These are phyloP conservation scores for Spatula clypeata DNA, from an alignment of 2,797 vertebrate genomes.

Conservation along the genomic window DNA sequence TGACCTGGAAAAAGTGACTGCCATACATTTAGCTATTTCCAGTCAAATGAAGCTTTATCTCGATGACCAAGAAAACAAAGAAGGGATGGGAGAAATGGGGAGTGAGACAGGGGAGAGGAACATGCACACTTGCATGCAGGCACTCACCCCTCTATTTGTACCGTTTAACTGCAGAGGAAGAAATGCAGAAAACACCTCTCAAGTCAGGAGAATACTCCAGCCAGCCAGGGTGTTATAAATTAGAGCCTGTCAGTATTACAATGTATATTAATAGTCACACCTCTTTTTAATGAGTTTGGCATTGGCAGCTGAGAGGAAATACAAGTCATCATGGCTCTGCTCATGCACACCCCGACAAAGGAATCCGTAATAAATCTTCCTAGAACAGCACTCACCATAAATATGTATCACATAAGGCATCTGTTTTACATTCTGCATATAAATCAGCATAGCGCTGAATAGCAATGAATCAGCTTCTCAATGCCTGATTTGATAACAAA, in stretches of 20 bases:
- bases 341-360: constrained; percentile 98
- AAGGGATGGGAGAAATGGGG: neutral
- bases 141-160: constrained; percentile 81
- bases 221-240: constrained; percentile 98
- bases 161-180: constrained; percentile 83
- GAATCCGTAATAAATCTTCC: constrained; percentile 99
- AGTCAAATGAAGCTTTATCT: constrained; percentile 63
- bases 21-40: constrained; percentile 59
- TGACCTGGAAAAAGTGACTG: constrained; percentile 73
- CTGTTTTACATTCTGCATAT: constrained; percentile 99
- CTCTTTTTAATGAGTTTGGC: constrained; percentile 99
- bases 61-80: constrained; percentile 66
- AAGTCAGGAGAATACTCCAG: constrained; percentile 88
- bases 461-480: constrained; percentile 99
- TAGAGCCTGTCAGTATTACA: constrained; percentile 99
- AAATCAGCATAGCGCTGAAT: constrained; percentile 99
- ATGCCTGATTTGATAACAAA: constrained; percentile 99
- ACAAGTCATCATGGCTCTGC: constrained; percentile 99
- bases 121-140: constrained; percentile 8
- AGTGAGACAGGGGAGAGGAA: constrained; percentile 13
- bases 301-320: constrained; percentile 99
- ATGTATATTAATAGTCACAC: constrained; percentile 99
- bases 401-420: constrained; percentile 99
- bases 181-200: constrained; percentile 86
- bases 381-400: constrained; percentile 99